Evolutionary conservation across 1,140 invertebrate genomes (phyloP), one percentile per base, ranked within the genome.

Genomic region (Trachymyrmex septentrionalis): DNA sequence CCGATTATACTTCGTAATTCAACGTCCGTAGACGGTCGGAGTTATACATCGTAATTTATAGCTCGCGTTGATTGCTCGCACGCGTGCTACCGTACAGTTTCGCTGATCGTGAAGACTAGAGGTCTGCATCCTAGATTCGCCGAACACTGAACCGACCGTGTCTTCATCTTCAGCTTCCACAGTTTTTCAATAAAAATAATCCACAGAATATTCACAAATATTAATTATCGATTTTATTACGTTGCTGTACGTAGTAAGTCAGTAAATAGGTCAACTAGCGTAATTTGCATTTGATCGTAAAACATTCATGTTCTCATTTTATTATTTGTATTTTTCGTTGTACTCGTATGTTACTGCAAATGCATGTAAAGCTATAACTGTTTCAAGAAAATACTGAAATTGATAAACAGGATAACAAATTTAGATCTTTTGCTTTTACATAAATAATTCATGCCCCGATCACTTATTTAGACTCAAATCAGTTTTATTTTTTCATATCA

Each of bases 1-100:
- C 80, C 69, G 69, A 84, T 84, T 84, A 63, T 30, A 34, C 55
- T 84, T 61, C 24, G 38, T 73, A 73, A 75, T 75, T 84, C 44
- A 84, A 75, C 38, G 57, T 61, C 44, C 38, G 69, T n/a, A 61
- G 55, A 61, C 80, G 61, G 55, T 82, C 80, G 69, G 53, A 75
- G 38, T 73, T 75, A 75, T 75, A 84, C 69, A 50, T 84, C 55
- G 38, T 84, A 84, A 84, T 84, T 84, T 84, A 84, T 61, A 34
- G 69, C 38, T 27, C 80, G 27, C 10, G 24, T 48, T 84, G 69
- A 84, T 84, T 73, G 69, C 55, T 12, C 80, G 69, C 38, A 84
- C 80, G 80, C 55, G 66, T 38, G 67, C 80, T 59, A 81, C 78
- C 38, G 38, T 59, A 30, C 30, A 67, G 24, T 59, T 59, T 48